Conservation (phyloP, 2,113 vertebrate genomes). For the Columba janthina region DNA sequence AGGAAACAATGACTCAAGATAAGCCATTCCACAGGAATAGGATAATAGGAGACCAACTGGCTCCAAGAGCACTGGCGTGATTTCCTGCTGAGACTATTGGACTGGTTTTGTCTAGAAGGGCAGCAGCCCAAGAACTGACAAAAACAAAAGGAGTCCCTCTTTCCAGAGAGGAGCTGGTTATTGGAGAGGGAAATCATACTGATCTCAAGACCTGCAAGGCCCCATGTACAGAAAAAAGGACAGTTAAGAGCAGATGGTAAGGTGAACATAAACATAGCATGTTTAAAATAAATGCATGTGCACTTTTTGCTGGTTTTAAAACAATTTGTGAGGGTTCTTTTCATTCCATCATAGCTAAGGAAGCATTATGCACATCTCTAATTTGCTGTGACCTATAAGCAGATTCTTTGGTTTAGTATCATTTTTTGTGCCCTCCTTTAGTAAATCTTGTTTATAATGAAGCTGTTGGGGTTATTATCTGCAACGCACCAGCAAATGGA, state of each 20-base stretch:
- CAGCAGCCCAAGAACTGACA: conserved; percentile 52
- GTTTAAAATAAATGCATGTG: neutral
- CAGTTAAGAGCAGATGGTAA: neutral
- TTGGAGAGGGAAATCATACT: neutral
- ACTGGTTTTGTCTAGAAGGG: conserved; percentile 48
- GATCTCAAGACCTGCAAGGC: neutral
- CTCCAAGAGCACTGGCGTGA: neutral
- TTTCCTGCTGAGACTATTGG: conserved; percentile 58
- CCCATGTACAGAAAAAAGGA: neutral
- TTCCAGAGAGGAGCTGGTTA: conserved; percentile 9
- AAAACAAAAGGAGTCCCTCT: conserved; percentile 37
- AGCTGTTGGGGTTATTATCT: neutral
- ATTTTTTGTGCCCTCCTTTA: neutral
- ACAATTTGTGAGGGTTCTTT: neutral
- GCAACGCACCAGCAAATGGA: neutral
- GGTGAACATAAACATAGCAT: neutral
- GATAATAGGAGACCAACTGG: conserved; percentile 51
- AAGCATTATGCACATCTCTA: neutral
- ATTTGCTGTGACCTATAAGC: neutral
- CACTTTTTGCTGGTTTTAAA: neutral
- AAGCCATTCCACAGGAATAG: conserved; percentile 56
- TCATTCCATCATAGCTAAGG: neutral
- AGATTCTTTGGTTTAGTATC: neutral
- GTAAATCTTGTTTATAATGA: neutral
- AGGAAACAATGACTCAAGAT: conserved; percentile 64